Conservation (phyloP, 1,140 invertebrate species). For the Bombus cullumanus region DNA sequence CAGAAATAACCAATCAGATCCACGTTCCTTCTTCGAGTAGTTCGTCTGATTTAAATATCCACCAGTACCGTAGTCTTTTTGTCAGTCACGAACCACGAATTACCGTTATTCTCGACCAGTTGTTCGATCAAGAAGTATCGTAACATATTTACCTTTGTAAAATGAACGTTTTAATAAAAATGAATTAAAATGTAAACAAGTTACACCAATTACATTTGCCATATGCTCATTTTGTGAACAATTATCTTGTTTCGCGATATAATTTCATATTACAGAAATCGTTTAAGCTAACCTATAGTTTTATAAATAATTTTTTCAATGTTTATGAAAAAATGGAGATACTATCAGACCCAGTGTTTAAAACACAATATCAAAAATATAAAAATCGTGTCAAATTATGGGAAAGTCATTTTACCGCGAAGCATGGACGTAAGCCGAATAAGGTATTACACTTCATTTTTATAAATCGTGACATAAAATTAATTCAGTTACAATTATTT, state of each 20-base stretch:
- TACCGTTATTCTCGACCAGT: background rate
- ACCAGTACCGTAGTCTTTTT: background rate
- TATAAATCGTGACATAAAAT: background rate
- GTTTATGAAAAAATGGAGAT: constrained; percentile 65
- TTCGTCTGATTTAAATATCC: background rate
- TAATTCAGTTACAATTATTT: background rate
- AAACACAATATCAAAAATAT: constrained; percentile 83
- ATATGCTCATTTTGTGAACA: background rate
- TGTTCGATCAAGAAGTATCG: background rate
- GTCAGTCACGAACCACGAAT: background rate
- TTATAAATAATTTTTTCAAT: background rate
- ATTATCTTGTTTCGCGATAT: constrained; percentile 22
- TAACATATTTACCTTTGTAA: background rate
- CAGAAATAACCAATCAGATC: background rate
- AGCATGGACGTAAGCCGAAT: constrained; percentile 87
- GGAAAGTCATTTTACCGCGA: constrained; percentile 90
- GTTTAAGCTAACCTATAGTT: constrained; percentile 18
- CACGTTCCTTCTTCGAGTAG: background rate
- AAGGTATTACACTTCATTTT: constrained; percentile 84
- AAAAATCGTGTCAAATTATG: constrained; percentile 90
- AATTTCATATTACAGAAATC: too few relatives aligned
- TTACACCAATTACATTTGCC: background rate
- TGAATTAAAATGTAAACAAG: background rate
- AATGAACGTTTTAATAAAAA: background rate
- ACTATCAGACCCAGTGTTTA: constrained; percentile 73